Conservation (phyloP, 1,140 invertebrate genomes). For the Solen grandis region DNA sequence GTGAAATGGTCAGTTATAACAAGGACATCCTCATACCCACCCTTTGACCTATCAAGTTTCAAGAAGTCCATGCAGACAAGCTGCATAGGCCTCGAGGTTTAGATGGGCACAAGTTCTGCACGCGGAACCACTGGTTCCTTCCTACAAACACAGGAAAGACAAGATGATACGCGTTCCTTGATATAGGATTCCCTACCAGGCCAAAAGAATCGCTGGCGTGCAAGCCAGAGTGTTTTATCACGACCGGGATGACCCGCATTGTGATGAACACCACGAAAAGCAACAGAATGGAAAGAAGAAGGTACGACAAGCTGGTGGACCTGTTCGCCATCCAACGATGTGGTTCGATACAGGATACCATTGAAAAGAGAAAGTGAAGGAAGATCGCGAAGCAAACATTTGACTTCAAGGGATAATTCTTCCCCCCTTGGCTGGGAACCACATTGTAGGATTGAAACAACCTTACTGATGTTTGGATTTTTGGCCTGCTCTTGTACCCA, state of each 20-base stretch:
- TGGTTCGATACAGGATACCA: background rate
- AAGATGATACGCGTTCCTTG: slow-evolving; percentile 15
- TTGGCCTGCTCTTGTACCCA: background rate
- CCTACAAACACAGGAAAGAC: slow-evolving; percentile 33
- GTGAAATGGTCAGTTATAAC: slow-evolving; percentile 50
- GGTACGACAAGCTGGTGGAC: slow-evolving; percentile 29
- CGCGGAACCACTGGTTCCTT: slow-evolving; percentile 4
- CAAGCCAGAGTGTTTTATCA: slow-evolving; percentile 1
- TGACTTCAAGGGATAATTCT: background rate
- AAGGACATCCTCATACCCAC: slow-evolving; percentile 27
- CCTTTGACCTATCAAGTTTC: slow-evolving; percentile 17
- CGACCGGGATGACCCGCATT: slow-evolving; percentile 31
- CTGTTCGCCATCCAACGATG: background rate
- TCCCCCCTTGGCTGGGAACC: background rate
- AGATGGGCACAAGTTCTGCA: slow-evolving; percentile 3
- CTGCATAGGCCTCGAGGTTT: slow-evolving; percentile 22
- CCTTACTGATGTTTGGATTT: background rate
- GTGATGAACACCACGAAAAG: background rate
- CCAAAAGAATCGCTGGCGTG: slow-evolving; percentile 37
- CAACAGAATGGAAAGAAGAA: background rate
- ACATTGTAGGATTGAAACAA: background rate
- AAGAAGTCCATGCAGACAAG: slow-evolving; percentile 27
- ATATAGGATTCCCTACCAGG: slow-evolving; percentile 6
- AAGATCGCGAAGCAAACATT: background rate
- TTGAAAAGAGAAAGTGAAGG: background rate